Conservation (phyloP, 1,140 invertebrate genomes). For the Tribolium madens region DNA sequence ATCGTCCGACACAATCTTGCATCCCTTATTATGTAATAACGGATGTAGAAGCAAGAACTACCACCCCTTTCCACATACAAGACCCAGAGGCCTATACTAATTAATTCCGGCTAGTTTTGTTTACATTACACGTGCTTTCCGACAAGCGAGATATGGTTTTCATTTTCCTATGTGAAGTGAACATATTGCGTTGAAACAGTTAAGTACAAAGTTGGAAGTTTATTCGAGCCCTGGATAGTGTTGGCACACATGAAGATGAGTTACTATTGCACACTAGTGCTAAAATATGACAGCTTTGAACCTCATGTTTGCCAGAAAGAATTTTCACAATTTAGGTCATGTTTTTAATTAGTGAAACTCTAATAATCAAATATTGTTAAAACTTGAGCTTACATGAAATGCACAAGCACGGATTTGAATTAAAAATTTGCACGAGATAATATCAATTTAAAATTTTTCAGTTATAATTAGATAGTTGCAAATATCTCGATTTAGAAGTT, state of each 20-base stretch:
- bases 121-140: conserved; percentile 38
- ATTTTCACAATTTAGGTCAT: too few relatives aligned
- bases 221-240: not conserved
- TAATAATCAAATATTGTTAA: too few relatives aligned
- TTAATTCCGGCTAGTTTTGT: conserved; percentile 35
- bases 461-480: too few relatives aligned
- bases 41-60: not conserved
- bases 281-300: not conserved
- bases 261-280: not conserved
- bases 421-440: too few relatives aligned
- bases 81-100: not conserved
- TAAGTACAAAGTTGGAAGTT: conserved; percentile 34
- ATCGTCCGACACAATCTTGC: not conserved
- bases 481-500: too few relatives aligned
- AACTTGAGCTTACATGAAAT: too few relatives aligned
- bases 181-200: conserved; percentile 25
- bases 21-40: not conserved
- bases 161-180: conserved; percentile 32
- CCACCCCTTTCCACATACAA: not conserved
- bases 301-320: too few relatives aligned
- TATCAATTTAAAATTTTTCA: too few relatives aligned
- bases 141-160: conserved; percentile 35
- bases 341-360: too few relatives aligned
- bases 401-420: too few relatives aligned
- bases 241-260: not conserved